Conservation (phyloP, 2,113 vertebrate genomes). For the Charina bottae region DNA sequence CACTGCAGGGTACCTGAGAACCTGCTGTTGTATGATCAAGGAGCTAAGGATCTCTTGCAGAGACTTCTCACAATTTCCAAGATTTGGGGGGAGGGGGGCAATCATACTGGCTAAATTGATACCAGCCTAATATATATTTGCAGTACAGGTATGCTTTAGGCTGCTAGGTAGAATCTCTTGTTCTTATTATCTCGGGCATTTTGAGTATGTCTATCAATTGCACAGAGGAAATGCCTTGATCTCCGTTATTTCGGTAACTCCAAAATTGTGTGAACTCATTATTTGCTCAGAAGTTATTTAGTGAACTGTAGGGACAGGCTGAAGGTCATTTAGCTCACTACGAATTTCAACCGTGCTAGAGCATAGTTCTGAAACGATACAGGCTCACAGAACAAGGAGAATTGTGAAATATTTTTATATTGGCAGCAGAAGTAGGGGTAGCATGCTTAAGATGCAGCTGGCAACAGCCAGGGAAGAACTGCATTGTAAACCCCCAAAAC, state of each 20-base stretch:
- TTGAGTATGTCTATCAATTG: conserved; percentile 11
- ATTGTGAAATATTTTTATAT: conserved; percentile 55
- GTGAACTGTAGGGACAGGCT: conserved; percentile 53
- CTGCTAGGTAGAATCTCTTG: conserved; percentile 33
- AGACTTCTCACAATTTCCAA: not conserved
- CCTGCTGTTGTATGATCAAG: not conserved
- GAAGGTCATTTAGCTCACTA: conserved; percentile 42
- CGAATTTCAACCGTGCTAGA: conserved; percentile 31
- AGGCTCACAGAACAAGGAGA: conserved; percentile 56
- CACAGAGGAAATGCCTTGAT: conserved; percentile 35
- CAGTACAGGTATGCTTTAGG: not conserved
- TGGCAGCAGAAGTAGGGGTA: conserved; percentile 36
- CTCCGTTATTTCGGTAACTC: conserved; percentile 30
- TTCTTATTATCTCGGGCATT: conserved; percentile 37
- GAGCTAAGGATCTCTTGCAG: not conserved
- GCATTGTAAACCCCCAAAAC: not conserved
- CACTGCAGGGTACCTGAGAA: not conserved
- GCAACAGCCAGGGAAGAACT: not conserved
- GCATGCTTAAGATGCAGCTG: conserved; percentile 27
- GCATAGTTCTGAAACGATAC: conserved; percentile 31
- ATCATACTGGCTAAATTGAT: not conserved
- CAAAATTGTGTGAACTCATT: conserved; percentile 55
- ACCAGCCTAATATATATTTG: not conserved
- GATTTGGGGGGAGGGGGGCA: not conserved
- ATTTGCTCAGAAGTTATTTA: conserved; percentile 45